A percentile compares a stretch with the other conserved stretches of the same genome.
These are phyloP conservation scores for Eupithecia subfuscata DNA, from an alignment of 2,888 invertebrate species.

Conservation along the genomic window DNA sequence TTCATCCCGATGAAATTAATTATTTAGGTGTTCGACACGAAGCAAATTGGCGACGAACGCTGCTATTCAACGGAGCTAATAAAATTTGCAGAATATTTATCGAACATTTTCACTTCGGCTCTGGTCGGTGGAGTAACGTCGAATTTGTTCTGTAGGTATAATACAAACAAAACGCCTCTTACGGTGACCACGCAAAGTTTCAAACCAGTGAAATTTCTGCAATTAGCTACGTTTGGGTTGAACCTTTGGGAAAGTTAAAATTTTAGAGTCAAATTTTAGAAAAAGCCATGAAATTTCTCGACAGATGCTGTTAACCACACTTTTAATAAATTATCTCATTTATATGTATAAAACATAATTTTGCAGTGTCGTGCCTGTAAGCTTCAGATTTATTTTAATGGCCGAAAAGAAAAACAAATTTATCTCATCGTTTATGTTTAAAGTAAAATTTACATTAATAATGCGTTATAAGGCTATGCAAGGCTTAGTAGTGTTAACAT, in stretches of 20 bases:
- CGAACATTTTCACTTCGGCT: constrained; percentile 30
- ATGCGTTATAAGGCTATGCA: constrained; percentile 15
- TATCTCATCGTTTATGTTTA: constrained; percentile 30
- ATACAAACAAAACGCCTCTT: background rate
- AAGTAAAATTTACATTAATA: constrained; percentile 27
- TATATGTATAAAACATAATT: constrained; percentile 12
- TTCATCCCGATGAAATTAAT: constrained; percentile 60
- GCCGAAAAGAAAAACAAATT: constrained; percentile 27
- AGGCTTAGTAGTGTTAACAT: constrained; percentile 20
- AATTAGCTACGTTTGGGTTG: background rate
- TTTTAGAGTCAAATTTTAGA: background rate
- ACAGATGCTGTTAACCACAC: background rate
- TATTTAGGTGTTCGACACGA: constrained; percentile 57
- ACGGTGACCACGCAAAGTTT: background rate
- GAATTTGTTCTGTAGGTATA: background rate
- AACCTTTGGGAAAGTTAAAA: background rate
- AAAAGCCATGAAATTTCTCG: background rate
- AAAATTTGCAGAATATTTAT: constrained; percentile 45
- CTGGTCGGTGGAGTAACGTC: constrained; percentile 5
- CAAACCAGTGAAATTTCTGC: background rate
- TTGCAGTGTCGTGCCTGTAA: constrained; percentile 6
- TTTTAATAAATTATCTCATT: background rate
- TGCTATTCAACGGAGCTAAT: constrained; percentile 49
- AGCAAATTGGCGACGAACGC: constrained; percentile 51
- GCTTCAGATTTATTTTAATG: constrained; percentile 37